Evolutionary conservation across 1,140 invertebrate genomes (phyloP).

Genomic region (Dreissena rostriformis): DNA sequence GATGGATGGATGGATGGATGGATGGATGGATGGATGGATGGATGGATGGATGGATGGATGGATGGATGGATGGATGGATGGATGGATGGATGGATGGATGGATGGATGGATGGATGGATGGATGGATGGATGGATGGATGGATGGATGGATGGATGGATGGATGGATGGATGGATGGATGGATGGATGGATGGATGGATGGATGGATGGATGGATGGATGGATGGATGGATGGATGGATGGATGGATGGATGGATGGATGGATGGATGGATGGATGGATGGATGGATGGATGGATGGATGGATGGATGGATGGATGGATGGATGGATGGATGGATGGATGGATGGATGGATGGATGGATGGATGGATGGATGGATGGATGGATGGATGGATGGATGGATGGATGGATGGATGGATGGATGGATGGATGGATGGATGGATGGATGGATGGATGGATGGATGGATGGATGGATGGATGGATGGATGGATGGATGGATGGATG

Average conservation of each 20-base stretch:
- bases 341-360: constrained; percentile 4
- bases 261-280: constrained; percentile 4
- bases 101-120: constrained; percentile 4
- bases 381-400: constrained; percentile 4
- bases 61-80: constrained; percentile 4
- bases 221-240: constrained; percentile 4
- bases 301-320: constrained; percentile 4
- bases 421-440: constrained; percentile 4
- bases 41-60: constrained; percentile 4
- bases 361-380: constrained; percentile 4
- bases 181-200: constrained; percentile 4
- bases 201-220: constrained; percentile 4
- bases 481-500: constrained; percentile 4
- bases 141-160: constrained; percentile 4
- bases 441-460: constrained; percentile 4
- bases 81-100: constrained; percentile 4
- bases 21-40: constrained; percentile 4
- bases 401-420: constrained; percentile 4
- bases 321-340: constrained; percentile 4
- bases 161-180: constrained; percentile 4
- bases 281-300: constrained; percentile 4
- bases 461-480: constrained; percentile 4
- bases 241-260: constrained; percentile 4
- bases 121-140: constrained; percentile 4
- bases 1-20: constrained; percentile 4